phyloP scores from a whole-genome alignment of 1,140 invertebrate species.

The Bemisia tabaci region DNA sequence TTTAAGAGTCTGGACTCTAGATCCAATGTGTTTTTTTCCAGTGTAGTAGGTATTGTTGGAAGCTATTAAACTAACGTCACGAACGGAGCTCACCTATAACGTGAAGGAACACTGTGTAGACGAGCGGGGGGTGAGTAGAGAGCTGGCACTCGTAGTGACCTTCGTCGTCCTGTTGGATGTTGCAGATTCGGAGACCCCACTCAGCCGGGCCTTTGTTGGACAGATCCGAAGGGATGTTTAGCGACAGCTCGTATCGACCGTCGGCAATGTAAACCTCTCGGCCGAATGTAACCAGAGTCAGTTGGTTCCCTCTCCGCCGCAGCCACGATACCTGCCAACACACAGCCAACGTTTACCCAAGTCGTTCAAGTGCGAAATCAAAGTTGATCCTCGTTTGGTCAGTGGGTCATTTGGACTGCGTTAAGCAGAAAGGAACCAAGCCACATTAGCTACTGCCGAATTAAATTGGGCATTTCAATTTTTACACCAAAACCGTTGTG shows the following conservation, averaged over 20 bases:
- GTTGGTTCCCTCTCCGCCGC: slow-evolving; percentile 50
- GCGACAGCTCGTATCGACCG: slow-evolving; percentile 19
- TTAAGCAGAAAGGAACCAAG: too few species aligned
- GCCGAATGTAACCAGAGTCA: slow-evolving; percentile 60
- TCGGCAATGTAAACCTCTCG: slow-evolving; percentile 67
- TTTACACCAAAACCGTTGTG: too few species aligned
- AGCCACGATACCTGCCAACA: slow-evolving; percentile 58
- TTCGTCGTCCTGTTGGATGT: slow-evolving; percentile 61
- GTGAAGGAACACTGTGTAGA: slow-evolving; percentile 64
- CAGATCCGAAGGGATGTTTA: slow-evolving; percentile 33
- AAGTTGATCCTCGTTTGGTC: too few species aligned
- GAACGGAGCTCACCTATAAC: slow-evolving; percentile 75
- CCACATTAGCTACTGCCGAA: too few species aligned
- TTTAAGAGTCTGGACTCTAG: too few species aligned
- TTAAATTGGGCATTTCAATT: too few species aligned
- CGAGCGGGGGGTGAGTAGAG: slow-evolving; percentile 70
- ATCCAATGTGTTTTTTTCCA: too few species aligned
- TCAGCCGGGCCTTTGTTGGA: neutral
- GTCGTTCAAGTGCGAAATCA: too few species aligned
- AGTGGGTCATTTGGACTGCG: too few species aligned
- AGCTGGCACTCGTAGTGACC: slow-evolving; percentile 80
- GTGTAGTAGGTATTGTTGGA: too few species aligned
- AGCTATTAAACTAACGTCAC: too few species aligned
- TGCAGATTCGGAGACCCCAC: slow-evolving; percentile 73
- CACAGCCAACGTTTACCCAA: neutral